Conservation (phyloP, 2,797 vertebrate species). For the Pygocentrus nattereri region DNA sequence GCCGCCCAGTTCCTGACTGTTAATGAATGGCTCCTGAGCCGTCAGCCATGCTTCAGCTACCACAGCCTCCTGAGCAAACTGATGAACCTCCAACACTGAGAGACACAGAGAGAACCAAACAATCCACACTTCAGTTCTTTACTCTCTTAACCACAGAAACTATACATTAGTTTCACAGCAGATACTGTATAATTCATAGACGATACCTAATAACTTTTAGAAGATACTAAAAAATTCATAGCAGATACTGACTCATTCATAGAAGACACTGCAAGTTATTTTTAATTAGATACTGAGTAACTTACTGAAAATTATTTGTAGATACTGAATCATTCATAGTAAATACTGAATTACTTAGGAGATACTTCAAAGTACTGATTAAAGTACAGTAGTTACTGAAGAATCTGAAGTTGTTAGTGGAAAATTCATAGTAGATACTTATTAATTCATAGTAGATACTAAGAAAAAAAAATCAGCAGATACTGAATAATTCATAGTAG, state of each 20-base stretch:
- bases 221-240: too few relatives aligned
- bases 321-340: background rate
- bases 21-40: constrained; percentile 90
- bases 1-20: constrained; percentile 88
- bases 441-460: background rate
- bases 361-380: background rate
- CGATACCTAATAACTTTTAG: too few relatives aligned
- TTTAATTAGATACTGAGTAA: too few relatives aligned
- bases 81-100: constrained; percentile 93
- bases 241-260: too few relatives aligned
- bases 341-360: background rate
- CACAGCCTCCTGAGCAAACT: constrained; percentile 96
- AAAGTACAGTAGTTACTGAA: background rate
- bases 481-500: background rate
- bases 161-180: too few relatives aligned
- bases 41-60: constrained; percentile 95
- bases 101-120: background rate
- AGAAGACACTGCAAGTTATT: too few relatives aligned
- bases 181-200: background rate
- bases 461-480: background rate
- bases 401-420: too few relatives aligned
- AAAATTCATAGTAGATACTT: background rate
- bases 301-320: background rate
- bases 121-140: too few relatives aligned
- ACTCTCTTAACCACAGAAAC: background rate